Percentiles rank a stretch among this genome's conserved stretches.
These are phyloP conservation scores for Holcopasites calliopsidis DNA, from an alignment of 1,140 invertebrate species.

Conservation along the genomic window DNA sequence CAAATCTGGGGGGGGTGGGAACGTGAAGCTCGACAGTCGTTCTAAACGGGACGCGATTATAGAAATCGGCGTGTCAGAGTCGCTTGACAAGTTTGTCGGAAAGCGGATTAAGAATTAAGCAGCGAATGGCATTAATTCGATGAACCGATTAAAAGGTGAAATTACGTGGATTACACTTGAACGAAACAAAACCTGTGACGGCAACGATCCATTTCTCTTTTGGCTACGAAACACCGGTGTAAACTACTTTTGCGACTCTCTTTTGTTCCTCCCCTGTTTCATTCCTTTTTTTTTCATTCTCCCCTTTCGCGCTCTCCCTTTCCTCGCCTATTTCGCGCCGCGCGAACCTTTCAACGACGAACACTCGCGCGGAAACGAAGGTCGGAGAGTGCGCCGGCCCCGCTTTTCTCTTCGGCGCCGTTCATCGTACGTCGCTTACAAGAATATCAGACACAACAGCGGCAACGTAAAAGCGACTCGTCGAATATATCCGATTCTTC, in stretches of 20 bases:
- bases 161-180: not conserved
- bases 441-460: constrained; percentile 32
- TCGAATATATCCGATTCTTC: constrained; percentile 62
- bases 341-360: not conserved
- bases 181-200: not conserved
- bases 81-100: constrained; percentile 29
- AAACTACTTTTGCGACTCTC: not conserved
- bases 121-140: constrained; percentile 25
- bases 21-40: constrained; percentile 11
- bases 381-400: not conserved
- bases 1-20: not conserved
- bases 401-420: not conserved
- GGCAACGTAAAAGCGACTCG: constrained; percentile 46
- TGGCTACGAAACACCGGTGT: not conserved
- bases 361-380: not conserved
- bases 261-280: too few relatives aligned
- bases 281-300: not conserved
- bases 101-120: constrained; percentile 10
- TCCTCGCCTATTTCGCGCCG: not conserved
- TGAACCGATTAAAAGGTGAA: constrained; percentile 1
- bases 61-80: constrained; percentile 15
- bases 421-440: not conserved
- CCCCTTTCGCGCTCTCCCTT: not conserved
- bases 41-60: constrained; percentile 16
- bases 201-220: not conserved